phyloP scores from a whole-genome alignment of 2,113 vertebrate species.

The Baryphthengus martii region DNA sequence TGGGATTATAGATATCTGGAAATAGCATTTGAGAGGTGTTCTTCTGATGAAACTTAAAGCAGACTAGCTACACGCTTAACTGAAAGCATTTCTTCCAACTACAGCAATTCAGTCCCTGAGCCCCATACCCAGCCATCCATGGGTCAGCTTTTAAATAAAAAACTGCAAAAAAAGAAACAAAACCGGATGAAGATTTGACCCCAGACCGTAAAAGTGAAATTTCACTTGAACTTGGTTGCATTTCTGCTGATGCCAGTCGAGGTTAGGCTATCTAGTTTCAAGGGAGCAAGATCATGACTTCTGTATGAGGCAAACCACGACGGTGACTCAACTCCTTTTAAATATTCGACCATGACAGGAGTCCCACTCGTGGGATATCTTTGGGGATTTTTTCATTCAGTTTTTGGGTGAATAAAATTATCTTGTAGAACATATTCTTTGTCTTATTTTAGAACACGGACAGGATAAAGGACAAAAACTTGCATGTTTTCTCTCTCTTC shows the following conservation, averaged over 20 bases:
- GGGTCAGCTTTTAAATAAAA: background rate
- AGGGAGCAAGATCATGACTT: background rate
- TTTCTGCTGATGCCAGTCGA: background rate
- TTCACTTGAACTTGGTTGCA: background rate
- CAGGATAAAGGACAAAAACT: background rate
- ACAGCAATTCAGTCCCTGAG: background rate
- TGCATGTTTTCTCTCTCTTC: background rate
- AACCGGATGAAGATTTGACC: background rate
- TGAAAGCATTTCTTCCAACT: background rate
- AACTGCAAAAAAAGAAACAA: background rate
- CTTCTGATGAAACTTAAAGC: background rate
- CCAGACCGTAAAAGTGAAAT: background rate
- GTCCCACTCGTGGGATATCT: background rate
- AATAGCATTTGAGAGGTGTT: background rate
- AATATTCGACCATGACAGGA: accelerated
- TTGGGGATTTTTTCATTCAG: background rate
- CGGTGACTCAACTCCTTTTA: background rate
- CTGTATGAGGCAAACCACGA: background rate
- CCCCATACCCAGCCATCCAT: background rate
- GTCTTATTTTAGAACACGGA: background rate
- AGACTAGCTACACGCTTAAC: background rate
- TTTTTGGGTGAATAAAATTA: background rate
- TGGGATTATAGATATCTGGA: background rate
- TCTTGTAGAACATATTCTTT: background rate
- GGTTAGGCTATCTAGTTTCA: background rate